Percentiles rank a stretch among this genome's conserved stretches.
phyloP scores from a whole-genome alignment of 1,140 invertebrate species.

The Nasonia vitripennis region DNA sequence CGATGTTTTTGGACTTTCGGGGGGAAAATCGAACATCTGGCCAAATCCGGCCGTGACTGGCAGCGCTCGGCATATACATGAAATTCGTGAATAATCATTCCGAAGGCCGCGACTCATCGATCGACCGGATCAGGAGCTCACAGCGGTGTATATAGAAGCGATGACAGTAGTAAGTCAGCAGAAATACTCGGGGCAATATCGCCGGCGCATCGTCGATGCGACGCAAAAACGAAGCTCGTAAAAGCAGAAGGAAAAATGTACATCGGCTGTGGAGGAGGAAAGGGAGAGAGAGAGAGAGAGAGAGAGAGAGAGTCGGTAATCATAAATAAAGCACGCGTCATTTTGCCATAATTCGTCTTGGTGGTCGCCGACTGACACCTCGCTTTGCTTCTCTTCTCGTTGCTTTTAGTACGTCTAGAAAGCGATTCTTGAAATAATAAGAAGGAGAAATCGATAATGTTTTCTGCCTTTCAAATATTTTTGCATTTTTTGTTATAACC shows the following conservation, averaged over 20 bases:
- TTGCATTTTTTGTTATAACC: neutral
- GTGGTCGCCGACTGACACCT: constrained; percentile 54
- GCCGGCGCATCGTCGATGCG: neutral
- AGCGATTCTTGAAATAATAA: neutral
- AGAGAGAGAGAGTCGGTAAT: constrained; percentile 43
- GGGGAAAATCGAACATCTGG: too few species aligned
- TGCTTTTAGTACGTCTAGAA: neutral
- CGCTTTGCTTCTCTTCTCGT: neutral
- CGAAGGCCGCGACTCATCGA: constrained; percentile 36
- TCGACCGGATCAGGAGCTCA: neutral
- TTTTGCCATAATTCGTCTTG: constrained; percentile 60
- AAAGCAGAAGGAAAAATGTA: constrained; percentile 39
- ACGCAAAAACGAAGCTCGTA: constrained; percentile 18
- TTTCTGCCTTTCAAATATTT: neutral
- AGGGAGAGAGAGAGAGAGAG: constrained; percentile 8
- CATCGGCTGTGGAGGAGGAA: constrained; percentile 17
- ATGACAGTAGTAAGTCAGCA: constrained; percentile 49
- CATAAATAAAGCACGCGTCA: constrained; percentile 62
- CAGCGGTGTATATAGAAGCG: neutral
- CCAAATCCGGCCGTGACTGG: too few species aligned
- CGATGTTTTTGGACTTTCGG: too few species aligned
- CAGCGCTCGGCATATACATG: too few species aligned
- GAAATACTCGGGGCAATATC: constrained; percentile 39
- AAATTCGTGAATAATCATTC: constrained; percentile 44
- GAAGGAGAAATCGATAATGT: neutral